Percentiles rank a stretch among this genome's conserved stretches.
These are phyloP conservation scores for Pseudorectes ferrugineus DNA, from an alignment of 2,113 vertebrate genomes.

Conservation along the genomic window DNA sequence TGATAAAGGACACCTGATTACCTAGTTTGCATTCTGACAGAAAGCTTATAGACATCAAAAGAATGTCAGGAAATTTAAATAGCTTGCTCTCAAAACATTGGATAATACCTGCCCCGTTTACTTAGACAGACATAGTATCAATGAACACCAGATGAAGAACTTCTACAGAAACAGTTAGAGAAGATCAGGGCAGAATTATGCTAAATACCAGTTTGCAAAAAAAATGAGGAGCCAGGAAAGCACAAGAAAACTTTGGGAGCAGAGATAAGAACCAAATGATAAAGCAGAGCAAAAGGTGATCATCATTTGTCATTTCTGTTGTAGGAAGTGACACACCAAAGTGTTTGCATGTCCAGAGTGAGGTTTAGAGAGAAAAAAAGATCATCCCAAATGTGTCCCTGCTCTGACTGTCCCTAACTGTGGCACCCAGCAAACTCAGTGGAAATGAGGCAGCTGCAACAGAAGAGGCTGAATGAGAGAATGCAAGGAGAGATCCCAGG, in stretches of 20 bases:
- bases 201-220: neutral
- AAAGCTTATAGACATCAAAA: neutral
- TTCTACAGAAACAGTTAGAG: neutral
- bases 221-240: neutral
- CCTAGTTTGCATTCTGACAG: neutral
- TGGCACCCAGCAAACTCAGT: neutral
- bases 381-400: neutral
- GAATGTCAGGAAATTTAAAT: neutral
- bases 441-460: neutral
- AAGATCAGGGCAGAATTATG: neutral
- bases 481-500: neutral
- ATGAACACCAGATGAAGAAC: neutral
- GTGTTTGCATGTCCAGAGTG: neutral
- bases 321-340: neutral
- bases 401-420: neutral
- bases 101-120: neutral
- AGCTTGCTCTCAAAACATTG: neutral
- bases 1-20: neutral
- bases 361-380: neutral
- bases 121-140: neutral
- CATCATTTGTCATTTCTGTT: neutral
- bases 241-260: neutral
- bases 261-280: neutral
- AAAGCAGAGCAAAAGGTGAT: neutral
- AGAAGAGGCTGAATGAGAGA: neutral